Percentiles rank a stretch among this genome's conserved stretches.
Evolutionary conservation across 2,113 vertebrate genomes (phyloP).

Genomic region (Ammodytes marinus): DNA sequence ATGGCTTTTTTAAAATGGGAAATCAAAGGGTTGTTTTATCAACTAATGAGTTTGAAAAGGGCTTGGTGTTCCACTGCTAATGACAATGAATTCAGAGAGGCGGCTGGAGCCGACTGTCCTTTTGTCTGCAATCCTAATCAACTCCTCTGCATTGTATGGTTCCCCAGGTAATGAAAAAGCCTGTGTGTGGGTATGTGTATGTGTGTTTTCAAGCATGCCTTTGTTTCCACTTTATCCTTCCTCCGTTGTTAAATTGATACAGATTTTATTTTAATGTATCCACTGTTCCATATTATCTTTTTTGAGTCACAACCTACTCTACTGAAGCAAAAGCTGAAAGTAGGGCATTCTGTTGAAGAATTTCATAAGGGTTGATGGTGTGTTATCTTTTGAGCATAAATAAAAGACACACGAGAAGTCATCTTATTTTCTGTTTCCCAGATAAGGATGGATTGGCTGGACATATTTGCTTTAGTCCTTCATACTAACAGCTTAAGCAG

Average conservation of each 20-base stretch:
- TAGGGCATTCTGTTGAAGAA: background rate
- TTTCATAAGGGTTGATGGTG: constrained; percentile 2
- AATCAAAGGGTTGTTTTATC: constrained; percentile 83
- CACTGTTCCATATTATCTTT: constrained; percentile 7
- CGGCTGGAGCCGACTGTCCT: constrained; percentile 70
- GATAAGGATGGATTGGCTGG: constrained; percentile 26
- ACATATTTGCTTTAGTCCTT: constrained; percentile 53
- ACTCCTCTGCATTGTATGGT: constrained; percentile 56
- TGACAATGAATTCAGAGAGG: constrained; percentile 78
- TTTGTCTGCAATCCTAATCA: constrained; percentile 75
- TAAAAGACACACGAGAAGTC: constrained; percentile 11
- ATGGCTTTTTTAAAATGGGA: constrained; percentile 77
- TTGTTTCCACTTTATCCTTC: constrained; percentile 28
- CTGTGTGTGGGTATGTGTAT: constrained; percentile 7
- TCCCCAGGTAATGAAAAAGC: constrained; percentile 64
- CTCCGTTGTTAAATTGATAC: constrained; percentile 5
- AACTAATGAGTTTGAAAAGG: constrained; percentile 84
- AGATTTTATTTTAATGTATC: constrained; percentile 26
- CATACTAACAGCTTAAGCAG: constrained; percentile 64
- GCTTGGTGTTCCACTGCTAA: constrained; percentile 74
- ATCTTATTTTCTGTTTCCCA: constrained; percentile 18
- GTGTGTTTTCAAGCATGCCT: constrained; percentile 8
- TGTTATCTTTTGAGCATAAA: constrained; percentile 2
- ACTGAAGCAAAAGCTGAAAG: background rate
- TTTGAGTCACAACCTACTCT: constrained; percentile 1